phyloP scores from a whole-genome alignment of 1,140 invertebrate species.

The Diachasma alloeum region DNA sequence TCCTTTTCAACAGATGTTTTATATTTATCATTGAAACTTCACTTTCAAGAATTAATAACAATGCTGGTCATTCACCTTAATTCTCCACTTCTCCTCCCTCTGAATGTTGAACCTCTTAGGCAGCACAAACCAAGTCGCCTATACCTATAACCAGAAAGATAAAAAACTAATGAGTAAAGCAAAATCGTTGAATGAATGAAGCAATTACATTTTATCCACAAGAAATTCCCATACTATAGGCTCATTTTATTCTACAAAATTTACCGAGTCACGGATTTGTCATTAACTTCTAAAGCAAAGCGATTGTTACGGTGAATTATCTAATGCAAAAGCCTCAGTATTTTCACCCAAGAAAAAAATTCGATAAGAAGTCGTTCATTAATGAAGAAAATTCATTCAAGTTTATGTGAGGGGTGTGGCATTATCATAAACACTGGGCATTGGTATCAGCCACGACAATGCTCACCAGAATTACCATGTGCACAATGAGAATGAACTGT shows the following conservation, averaged over 20 bases:
- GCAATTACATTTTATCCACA: slow-evolving; percentile 2
- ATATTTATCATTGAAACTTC: too few species aligned
- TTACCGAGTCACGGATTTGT: slow-evolving; percentile 33
- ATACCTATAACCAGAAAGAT: not conserved
- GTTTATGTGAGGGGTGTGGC: not conserved
- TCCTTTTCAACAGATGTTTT: too few species aligned
- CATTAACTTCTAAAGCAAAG: slow-evolving; percentile 7
- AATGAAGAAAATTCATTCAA: not conserved
- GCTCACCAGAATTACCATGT: not conserved
- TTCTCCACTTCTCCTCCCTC: not conserved
- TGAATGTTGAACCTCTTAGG: not conserved
- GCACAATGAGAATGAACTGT: not conserved
- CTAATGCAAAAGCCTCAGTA: not conserved
- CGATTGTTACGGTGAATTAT: not conserved
- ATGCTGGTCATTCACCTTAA: not conserved
- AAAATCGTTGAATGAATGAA: not conserved
- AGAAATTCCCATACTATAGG: not conserved
- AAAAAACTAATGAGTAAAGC: not conserved
- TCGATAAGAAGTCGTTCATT: not conserved
- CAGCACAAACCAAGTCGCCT: not conserved
- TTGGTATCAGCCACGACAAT: not conserved
- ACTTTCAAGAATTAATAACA: too few species aligned
- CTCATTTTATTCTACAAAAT: not conserved
- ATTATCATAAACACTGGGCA: slow-evolving; percentile 1
- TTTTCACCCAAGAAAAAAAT: not conserved